A percentile compares a stretch with the other conserved stretches of the same genome.
These are phyloP conservation scores for Pterocles burchelli DNA, from an alignment of 2,113 vertebrate species.

Conservation along the genomic window DNA sequence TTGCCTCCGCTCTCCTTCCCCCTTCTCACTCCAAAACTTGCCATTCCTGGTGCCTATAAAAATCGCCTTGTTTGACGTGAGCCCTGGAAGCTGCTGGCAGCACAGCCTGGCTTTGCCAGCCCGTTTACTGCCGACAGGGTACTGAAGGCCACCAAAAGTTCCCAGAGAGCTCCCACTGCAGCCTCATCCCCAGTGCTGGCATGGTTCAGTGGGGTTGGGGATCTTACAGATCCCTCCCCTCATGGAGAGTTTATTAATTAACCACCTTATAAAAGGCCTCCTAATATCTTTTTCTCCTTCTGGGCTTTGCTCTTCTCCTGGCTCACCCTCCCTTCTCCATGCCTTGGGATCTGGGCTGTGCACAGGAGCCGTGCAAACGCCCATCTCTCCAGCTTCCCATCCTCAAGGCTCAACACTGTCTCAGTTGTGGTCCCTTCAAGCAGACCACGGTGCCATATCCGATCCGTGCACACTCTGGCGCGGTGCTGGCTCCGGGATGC, in stretches of 20 bases:
- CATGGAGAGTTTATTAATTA: neutral
- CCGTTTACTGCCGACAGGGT: neutral
- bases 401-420: neutral
- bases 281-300: neutral
- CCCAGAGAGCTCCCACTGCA: neutral
- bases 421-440: neutral
- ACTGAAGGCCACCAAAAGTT: neutral
- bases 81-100: neutral
- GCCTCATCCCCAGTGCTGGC: neutral
- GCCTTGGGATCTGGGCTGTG: neutral
- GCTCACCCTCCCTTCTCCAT: accelerated
- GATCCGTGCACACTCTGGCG: accelerated
- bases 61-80: neutral
- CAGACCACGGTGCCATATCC: neutral
- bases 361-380: neutral
- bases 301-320: neutral
- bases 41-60: neutral
- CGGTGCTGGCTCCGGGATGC: neutral
- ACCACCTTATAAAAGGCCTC: neutral
- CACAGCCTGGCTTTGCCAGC: neutral
- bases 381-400: neutral
- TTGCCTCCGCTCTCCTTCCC: neutral
- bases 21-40: neutral
- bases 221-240: neutral
- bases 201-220: neutral